phyloP scores from a whole-genome alignment of 2,797 vertebrate species.

The Ceryle rudis region DNA sequence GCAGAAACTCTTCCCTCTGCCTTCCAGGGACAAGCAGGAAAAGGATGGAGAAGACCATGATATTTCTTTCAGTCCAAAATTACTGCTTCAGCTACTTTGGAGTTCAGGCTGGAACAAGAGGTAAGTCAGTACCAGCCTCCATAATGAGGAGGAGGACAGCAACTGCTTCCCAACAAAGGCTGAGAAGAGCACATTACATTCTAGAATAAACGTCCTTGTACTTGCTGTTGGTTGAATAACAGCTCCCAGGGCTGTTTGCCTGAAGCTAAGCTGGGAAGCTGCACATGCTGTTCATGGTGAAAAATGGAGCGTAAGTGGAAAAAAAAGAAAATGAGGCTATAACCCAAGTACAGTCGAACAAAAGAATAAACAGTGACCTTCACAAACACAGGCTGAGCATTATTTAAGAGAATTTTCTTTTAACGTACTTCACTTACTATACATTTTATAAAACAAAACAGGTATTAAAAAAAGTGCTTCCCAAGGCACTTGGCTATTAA shows the following conservation, averaged over 20 bases:
- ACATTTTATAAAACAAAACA: neutral
- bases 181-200: accelerated
- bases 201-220: neutral
- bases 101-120: neutral
- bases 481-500: neutral
- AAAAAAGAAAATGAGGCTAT: neutral
- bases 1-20: neutral
- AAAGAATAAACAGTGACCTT: neutral
- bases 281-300: neutral
- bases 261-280: neutral
- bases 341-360: neutral
- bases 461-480: neutral
- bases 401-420: neutral
- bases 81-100: neutral
- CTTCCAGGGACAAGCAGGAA: neutral
- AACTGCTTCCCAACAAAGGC: neutral
- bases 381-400: neutral
- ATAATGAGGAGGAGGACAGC: neutral
- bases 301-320: neutral
- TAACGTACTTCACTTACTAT: neutral
- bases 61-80: neutral
- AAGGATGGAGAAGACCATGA: neutral
- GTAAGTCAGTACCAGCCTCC: neutral
- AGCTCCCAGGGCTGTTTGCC: neutral
- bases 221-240: neutral